Evolutionary conservation across 2,888 invertebrate species (phyloP).

Genomic region (Leucoma salicis): DNA sequence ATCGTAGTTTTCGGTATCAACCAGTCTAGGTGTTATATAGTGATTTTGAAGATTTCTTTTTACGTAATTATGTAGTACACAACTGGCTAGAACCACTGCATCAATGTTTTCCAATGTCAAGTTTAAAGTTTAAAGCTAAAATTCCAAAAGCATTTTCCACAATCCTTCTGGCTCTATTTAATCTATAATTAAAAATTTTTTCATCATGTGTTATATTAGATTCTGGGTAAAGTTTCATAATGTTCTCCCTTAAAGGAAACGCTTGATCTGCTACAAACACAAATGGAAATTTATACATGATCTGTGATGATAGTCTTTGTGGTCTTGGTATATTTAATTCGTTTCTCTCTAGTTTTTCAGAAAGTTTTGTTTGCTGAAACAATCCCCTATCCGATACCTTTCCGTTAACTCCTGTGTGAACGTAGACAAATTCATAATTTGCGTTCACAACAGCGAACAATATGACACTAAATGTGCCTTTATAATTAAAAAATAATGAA

Average conservation of each 20-base stretch:
- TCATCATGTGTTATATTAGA: slow-evolving; percentile 5
- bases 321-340: background rate
- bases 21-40: too few species aligned
- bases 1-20: too few species aligned
- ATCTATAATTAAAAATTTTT: slow-evolving; percentile 13
- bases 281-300: slow-evolving; percentile 8
- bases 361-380: background rate
- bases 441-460: slow-evolving; percentile 24
- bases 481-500: slow-evolving; percentile 27
- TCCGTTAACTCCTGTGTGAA: slow-evolving; percentile 11
- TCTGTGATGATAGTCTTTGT: background rate
- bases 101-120: too few species aligned
- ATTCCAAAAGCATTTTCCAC: slow-evolving; percentile 12
- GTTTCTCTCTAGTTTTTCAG: background rate
- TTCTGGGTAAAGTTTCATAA: slow-evolving; percentile 17
- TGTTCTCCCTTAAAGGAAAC: slow-evolving; percentile 7
- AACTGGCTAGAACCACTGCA: too few species aligned
- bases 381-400: slow-evolving; percentile 1
- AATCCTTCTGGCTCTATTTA: slow-evolving; percentile 12
- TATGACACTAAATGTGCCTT: slow-evolving; percentile 25
- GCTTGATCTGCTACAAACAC: slow-evolving; percentile 21
- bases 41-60: too few species aligned
- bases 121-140: too few species aligned
- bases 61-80: too few species aligned
- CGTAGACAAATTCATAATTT: slow-evolving; percentile 24